Evolutionary conservation across 2,888 invertebrate genomes (phyloP), one percentile per base, ranked within the genome.

Genomic region (Drosophila lutescens): DNA sequence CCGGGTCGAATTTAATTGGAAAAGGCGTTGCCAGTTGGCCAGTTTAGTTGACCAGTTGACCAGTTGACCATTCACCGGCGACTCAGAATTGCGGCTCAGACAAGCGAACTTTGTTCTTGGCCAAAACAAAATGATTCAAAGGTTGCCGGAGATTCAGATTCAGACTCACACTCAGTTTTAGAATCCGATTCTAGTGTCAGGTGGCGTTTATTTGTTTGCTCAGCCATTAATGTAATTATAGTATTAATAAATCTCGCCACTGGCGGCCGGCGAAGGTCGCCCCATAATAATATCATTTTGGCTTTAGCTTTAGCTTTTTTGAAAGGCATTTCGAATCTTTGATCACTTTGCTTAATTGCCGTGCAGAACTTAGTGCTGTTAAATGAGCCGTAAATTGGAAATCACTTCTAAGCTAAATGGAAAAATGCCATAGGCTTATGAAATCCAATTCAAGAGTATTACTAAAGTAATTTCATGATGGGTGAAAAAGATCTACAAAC

Each of bases 371-470:
- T 26, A 12, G 17, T 34, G 49, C 26, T 54, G 66, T 65, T 65
- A 47, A 65, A 65, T 65, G 66, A 65, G 65, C 65, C 66, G 47
- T 55, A 10, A 66, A 66, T 65, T 66, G 66, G 65, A 66, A 66
- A 65, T 66, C 66, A 41, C 55, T 40, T 38, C 41, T 49, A 5
- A 17, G 30, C 47, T 17, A 32, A 47, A 32, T 15, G 47, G 1
- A 47, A 47, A 5, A 47, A 32, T 17, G 32, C 54, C 32, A 34
- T 6, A 23, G 34, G 46, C 60, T 62, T 59, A 23, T 58, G 46
- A 30, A 61, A 60, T 44, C n/a, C n/a, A 26, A 46, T 34, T 6
- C 26, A 9, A 1, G 6, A 43, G 17, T 5, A 13, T 23, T 13
- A 36, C 10, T 6, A 34, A 20, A 15, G 2, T 23, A 32, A 32